Conservation (phyloP, 2,888 invertebrate genomes). For the Hirtodrosophila histrioides region DNA sequence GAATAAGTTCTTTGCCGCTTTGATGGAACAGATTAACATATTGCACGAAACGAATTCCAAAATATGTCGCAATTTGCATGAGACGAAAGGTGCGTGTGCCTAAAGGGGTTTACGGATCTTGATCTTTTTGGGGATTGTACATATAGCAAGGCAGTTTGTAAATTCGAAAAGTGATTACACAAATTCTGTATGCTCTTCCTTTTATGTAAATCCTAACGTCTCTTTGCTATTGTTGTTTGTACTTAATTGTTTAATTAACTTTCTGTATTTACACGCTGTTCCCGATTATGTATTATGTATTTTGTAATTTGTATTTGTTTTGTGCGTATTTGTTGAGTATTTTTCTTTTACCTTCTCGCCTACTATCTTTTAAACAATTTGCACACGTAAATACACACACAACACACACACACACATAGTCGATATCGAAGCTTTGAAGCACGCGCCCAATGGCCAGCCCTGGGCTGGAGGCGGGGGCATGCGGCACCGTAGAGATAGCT, state of each 20-base stretch:
- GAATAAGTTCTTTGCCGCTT: constrained; percentile 84
- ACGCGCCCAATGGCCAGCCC: constrained; percentile 84
- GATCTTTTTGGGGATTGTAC: constrained; percentile 7
- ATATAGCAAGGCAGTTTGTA: constrained; percentile 25
- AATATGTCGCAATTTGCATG: constrained; percentile 90
- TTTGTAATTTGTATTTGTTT: constrained; percentile 29
- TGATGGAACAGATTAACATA: constrained; percentile 90
- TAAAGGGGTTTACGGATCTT: not conserved
- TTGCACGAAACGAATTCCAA: constrained; percentile 90
- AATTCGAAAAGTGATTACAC: constrained; percentile 18
- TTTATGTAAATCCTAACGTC: constrained; percentile 14
- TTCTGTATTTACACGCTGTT: constrained; percentile 44
- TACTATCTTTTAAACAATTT: constrained; percentile 52
- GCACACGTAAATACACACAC: constrained; percentile 51
- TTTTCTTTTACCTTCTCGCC: constrained; percentile 57
- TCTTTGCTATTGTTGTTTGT: constrained; percentile 28
- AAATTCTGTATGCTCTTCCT: constrained; percentile 19
- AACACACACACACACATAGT: constrained; percentile 78
- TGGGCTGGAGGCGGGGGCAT: constrained; percentile 83
- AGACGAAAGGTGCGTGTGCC: constrained; percentile 87
- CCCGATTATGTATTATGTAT: constrained; percentile 24
- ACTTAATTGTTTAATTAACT: constrained; percentile 20
- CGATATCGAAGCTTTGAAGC: constrained; percentile 87
- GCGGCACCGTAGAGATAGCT: constrained; percentile 85
- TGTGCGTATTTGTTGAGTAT: constrained; percentile 46